Base-by-base conservation (phyloP, 2,113 vertebrate species). In the Centropus unirufus region DNA sequence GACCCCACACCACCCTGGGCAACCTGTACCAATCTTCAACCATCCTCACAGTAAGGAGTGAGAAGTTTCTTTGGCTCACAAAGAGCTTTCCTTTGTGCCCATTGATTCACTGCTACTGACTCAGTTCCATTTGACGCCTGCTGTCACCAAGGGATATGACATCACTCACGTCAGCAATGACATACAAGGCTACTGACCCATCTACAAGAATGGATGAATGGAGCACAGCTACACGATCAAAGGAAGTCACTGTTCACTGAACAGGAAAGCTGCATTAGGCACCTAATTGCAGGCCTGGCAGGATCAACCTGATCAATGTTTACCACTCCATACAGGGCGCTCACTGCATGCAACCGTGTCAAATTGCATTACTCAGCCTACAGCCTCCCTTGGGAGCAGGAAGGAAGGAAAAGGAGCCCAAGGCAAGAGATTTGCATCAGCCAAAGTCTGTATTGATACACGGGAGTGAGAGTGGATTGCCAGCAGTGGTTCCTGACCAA, bases 301-400 rank as follows among this genome's bases (percentile, higher is more conserved):
- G 82, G 92, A 94, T 36, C 95, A 94, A 82, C 90, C 89, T 69
- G 86, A 95, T 93, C 81, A 14, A 54, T 92, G 90, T 73, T 83
- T 90, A 76, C 67, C 49, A 12, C 61, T 82, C 54, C 3, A 12
- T 22, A 51, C 67, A 67, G 61, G 32, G 62, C 20, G 5, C 66
- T 94, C 69, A 5, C 57, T 83, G 84, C 61, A 68, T 42, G 29
- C 76, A 40, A 77, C 62, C 39, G 86, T 87, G 67, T 89, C 74
- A 92, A 96, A 94, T 83, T 66, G 67, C 73, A 95, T 96, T 96
- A 97, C 87, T 96, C 95, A 96, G 90, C 63, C 89, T 79, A 55
- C 85, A 94, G 79, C 63, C 68, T 96, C 44, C 62, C 86, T 92
- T 74, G 69, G 91, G 63, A 95, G 92, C 32, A 95, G 90, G 91